Evolutionary conservation across 2,888 invertebrate genomes (phyloP).

Genomic region (Eupeodes luniger): DNA sequence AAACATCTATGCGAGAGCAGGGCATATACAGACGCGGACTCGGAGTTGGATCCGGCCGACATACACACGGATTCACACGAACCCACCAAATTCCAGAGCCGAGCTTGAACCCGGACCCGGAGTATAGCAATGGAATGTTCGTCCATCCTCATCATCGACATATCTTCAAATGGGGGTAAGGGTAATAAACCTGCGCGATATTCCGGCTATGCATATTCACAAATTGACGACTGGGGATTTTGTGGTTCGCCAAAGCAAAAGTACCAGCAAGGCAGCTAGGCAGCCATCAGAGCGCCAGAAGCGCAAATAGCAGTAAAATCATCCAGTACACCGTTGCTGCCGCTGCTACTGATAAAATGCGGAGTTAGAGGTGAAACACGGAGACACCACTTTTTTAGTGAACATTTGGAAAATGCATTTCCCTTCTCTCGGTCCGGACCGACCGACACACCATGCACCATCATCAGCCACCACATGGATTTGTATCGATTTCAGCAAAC

Average conservation of each 20-base stretch:
- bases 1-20: constrained; percentile 34
- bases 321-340: background rate
- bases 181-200: constrained; percentile 62
- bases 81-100: background rate
- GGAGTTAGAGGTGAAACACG: background rate
- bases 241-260: constrained; percentile 56
- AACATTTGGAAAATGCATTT: constrained; percentile 72
- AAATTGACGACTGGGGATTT: constrained; percentile 72
- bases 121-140: background rate
- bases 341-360: background rate
- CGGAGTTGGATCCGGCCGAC: background rate
- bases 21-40: background rate
- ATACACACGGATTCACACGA: constrained; percentile 3
- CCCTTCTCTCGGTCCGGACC: constrained; percentile 2
- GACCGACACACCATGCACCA: constrained; percentile 40
- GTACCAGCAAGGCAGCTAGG: background rate
- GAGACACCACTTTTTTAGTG: constrained; percentile 24
- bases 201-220: constrained; percentile 64
- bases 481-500: constrained; percentile 74
- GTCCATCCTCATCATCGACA: background rate
- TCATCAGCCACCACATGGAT: constrained; percentile 62
- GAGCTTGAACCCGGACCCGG: background rate
- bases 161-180: background rate
- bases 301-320: constrained; percentile 21
- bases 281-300: background rate